Percentiles rank a stretch among this genome's conserved stretches.
These are phyloP conservation scores for Erethizon dorsatum DNA, from an alignment of 2,797 vertebrate genomes.

Conservation along the genomic window DNA sequence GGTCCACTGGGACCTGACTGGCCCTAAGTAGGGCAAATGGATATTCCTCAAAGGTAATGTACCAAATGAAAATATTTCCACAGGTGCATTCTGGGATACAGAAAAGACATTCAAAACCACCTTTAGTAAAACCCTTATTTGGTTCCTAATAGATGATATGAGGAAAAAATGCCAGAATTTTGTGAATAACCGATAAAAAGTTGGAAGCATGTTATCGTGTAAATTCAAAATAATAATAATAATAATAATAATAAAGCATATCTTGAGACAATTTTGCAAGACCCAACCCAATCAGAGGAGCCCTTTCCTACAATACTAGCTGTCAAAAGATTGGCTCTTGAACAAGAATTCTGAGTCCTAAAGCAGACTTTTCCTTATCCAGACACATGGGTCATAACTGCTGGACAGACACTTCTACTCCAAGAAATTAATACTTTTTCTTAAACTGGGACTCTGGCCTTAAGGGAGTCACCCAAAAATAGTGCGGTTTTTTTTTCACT, in stretches of 20 bases:
- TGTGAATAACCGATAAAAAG: conserved; percentile 44
- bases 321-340: background rate
- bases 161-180: background rate
- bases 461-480: conserved; percentile 41
- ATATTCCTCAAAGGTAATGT: background rate
- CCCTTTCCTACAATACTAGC: background rate
- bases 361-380: background rate
- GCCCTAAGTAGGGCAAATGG: background rate
- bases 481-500: background rate
- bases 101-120: conserved; percentile 4
- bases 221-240: conserved; percentile 20
- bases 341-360: background rate
- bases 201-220: conserved; percentile 44
- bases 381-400: background rate
- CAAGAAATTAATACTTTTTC: background rate
- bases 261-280: background rate
- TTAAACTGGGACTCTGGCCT: background rate
- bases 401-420: background rate
- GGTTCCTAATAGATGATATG: background rate
- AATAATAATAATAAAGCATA: background rate
- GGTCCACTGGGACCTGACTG: background rate
- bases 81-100: background rate
- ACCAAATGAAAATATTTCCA: background rate
- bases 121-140: background rate
- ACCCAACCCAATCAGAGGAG: background rate